Evolutionary conservation across 2,888 invertebrate genomes (phyloP).

Genomic region (Crocallis elinguaria): DNA sequence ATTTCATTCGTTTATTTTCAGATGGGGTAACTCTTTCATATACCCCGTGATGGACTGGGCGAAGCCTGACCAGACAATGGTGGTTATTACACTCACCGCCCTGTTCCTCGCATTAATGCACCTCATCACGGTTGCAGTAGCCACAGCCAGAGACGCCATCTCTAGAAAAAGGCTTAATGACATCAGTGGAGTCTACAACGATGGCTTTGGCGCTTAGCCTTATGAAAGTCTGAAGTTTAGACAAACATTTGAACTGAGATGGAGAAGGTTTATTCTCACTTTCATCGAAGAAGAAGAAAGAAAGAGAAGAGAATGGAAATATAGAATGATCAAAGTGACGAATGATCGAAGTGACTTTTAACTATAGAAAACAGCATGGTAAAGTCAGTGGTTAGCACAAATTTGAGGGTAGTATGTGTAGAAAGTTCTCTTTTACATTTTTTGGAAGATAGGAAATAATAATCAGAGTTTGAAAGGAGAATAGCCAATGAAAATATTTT

Average conservation of each 20-base stretch:
- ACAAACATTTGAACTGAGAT: not conserved
- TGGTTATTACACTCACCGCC: slow-evolving; percentile 87
- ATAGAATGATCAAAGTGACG: too few species aligned
- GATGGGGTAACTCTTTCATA: slow-evolving; percentile 88
- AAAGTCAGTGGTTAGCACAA: too few species aligned
- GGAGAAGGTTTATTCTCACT: not conserved
- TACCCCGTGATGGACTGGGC: slow-evolving; percentile 93
- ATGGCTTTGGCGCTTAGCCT: slow-evolving; percentile 63
- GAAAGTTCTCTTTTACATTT: too few species aligned
- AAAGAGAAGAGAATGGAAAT: too few species aligned
- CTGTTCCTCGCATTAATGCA: slow-evolving; percentile 88
- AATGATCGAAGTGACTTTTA: too few species aligned
- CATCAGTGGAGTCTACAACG: slow-evolving; percentile 67
- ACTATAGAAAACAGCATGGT: too few species aligned
- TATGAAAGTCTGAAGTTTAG: not conserved
- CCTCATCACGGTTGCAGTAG: slow-evolving; percentile 85
- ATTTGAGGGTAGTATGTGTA: too few species aligned
- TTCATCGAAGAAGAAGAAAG: too few species aligned
- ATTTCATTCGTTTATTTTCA: slow-evolving; percentile 65
- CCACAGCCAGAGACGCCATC: slow-evolving; percentile 76
- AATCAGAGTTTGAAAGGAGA: too few species aligned
- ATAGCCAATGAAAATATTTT: too few species aligned
- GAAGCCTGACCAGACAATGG: slow-evolving; percentile 86
- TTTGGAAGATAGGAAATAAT: too few species aligned
- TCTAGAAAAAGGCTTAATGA: slow-evolving; percentile 51